A percentile compares a stretch with the other conserved stretches of the same genome.
phyloP scores from a whole-genome alignment of 92 coral and sea anemone genomes.

The Epizoanthus fatuus region DNA sequence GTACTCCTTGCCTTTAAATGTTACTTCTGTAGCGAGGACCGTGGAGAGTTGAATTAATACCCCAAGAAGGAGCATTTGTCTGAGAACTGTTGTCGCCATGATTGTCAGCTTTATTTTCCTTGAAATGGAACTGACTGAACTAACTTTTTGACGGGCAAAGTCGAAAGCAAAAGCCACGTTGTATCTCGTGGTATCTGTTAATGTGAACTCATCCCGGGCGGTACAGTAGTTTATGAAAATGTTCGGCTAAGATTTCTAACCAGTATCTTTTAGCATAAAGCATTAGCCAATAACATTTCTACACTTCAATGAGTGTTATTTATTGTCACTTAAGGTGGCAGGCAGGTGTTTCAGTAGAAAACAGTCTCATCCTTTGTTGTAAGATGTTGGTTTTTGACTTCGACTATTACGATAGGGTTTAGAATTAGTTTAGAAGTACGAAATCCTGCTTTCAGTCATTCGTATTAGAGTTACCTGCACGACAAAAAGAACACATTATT shows the following conservation, averaged over 20 bases:
- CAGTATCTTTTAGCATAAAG: not conserved
- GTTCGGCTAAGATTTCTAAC: constrained; percentile 28
- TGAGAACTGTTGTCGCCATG: constrained; percentile 19
- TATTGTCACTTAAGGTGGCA: constrained; percentile 13
- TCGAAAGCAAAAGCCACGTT: not conserved
- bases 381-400: constrained; percentile 9
- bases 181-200: not conserved
- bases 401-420: not conserved
- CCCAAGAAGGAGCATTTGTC: not conserved
- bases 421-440: not conserved
- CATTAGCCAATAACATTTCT: constrained; percentile 19
- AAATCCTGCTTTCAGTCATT: not conserved
- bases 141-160: not conserved
- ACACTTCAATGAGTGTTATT: constrained; percentile 9
- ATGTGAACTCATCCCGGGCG: constrained; percentile 20
- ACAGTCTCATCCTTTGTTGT: not conserved
- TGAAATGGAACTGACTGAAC: not conserved
- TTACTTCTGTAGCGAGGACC: constrained; percentile 8
- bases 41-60: not conserved
- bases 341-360: constrained; percentile 39
- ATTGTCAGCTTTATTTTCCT: not conserved
- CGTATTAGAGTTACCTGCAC: too few species aligned
- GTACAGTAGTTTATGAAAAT: constrained; percentile 2
- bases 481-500: too few species aligned
- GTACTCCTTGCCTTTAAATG: constrained; percentile 22